Conservation (phyloP, 2,888 invertebrate genomes). For the Gymnosoma rotundatum region DNA sequence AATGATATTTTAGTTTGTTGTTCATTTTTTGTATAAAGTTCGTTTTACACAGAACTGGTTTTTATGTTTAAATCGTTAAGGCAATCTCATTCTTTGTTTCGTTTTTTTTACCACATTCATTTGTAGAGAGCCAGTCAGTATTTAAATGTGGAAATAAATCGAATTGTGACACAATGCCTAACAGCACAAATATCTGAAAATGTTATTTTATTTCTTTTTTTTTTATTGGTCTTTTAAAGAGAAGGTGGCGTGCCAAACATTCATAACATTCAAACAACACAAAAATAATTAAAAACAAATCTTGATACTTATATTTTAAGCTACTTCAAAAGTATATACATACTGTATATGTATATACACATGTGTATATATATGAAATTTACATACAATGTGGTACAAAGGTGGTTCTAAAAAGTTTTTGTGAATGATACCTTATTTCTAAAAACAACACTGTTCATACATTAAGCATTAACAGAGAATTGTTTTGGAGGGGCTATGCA, state of each 20-base stretch:
- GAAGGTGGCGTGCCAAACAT: slow-evolving; percentile 27
- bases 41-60: slow-evolving; percentile 31
- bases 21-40: background rate
- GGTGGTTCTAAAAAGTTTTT: background rate
- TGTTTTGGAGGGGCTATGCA: no score
- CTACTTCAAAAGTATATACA: no score
- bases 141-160: slow-evolving; percentile 35
- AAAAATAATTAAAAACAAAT: slow-evolving; percentile 2
- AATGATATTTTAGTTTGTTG: background rate
- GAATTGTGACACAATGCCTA: background rate
- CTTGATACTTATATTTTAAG: no score
- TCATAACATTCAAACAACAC: background rate
- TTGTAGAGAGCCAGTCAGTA: slow-evolving; percentile 8
- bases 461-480: no score
- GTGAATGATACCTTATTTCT: no score
- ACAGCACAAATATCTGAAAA: background rate
- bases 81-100: background rate
- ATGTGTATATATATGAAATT: no score
- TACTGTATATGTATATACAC: no score
- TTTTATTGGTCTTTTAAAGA: slow-evolving; percentile 1
- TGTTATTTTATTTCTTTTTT: background rate
- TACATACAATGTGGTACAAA: background rate
- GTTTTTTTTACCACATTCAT: background rate
- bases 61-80: background rate
- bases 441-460: no score